A percentile compares a stretch with the other conserved stretches of the same genome.
Conservation (phyloP, 2,888 invertebrate species). For the Apotomis betuletana region DNA sequence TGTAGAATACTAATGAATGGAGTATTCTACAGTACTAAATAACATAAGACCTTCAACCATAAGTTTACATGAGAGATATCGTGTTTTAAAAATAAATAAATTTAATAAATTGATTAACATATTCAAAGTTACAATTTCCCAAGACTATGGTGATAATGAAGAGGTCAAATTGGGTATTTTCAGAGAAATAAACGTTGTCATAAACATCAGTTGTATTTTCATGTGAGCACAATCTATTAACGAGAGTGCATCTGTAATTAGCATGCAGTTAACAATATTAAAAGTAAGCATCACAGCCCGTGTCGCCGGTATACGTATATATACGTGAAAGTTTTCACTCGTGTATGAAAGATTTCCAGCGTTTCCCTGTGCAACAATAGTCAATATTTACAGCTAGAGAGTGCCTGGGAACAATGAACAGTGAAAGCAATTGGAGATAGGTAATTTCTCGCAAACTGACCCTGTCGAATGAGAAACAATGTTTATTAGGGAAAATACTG, state of each 20-base stretch:
- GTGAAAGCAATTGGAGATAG: slow-evolving; percentile 45
- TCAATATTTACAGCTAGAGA: slow-evolving; percentile 61
- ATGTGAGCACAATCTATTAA: not conserved
- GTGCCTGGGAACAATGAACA: slow-evolving; percentile 51
- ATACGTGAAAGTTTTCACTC: slow-evolving; percentile 36
- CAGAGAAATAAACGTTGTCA: too few species aligned
- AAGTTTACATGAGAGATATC: too few species aligned
- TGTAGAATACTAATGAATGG: too few species aligned
- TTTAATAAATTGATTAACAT: too few species aligned
- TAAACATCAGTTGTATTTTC: too few species aligned
- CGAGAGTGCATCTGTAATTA: not conserved
- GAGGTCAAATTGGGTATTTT: too few species aligned
- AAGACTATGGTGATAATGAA: too few species aligned
- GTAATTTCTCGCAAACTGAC: slow-evolving; percentile 43
- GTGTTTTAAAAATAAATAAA: too few species aligned
- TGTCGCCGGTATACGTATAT: slow-evolving; percentile 9
- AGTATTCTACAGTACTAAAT: too few species aligned
- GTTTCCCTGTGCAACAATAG: slow-evolving; percentile 68
- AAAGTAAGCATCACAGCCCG: not conserved
- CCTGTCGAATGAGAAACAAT: slow-evolving; percentile 37
- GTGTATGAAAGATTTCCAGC: slow-evolving; percentile 50
- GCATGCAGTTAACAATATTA: not conserved
- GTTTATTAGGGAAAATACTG: slow-evolving; percentile 12
- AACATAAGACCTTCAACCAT: too few species aligned
- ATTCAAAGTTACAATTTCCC: too few species aligned